Conservation (phyloP, 2,113 vertebrate species). For the Prochilodus magdalenae region DNA sequence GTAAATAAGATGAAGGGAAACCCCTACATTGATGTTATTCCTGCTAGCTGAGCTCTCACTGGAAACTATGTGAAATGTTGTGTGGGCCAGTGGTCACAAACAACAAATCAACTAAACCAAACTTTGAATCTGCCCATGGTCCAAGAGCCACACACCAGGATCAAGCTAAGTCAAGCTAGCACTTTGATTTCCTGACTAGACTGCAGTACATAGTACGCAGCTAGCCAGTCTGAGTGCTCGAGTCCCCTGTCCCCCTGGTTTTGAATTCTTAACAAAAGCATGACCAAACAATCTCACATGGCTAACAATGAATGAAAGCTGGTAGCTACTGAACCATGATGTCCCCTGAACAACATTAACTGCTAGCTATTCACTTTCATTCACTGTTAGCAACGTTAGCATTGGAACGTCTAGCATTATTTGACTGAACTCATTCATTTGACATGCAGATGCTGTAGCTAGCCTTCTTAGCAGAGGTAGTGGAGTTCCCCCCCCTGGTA, state of each 20-base stretch:
- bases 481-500: neutral
- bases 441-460: neutral
- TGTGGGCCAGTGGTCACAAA: constrained; percentile 48
- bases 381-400: neutral
- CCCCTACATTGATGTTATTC: no score
- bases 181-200: no score
- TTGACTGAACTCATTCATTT: neutral
- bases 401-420: neutral
- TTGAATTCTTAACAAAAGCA: neutral
- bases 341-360: neutral
- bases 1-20: neutral
- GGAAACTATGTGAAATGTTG: constrained; percentile 55
- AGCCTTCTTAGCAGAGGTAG: neutral
- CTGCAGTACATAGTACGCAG: no score
- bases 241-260: neutral
- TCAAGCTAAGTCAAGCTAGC: constrained; percentile 10
- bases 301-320: neutral
- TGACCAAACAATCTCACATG: neutral
- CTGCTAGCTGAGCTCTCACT: neutral
- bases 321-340: neutral
- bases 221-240: no score
- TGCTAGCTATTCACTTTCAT: neutral
- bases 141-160: constrained; percentile 20
- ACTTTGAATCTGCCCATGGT: neutral
- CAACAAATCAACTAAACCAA: no score